These are phyloP conservation scores for Tetragnatha montana DNA, from an alignment of 2,888 invertebrate genomes.

Conservation along the genomic window DNA sequence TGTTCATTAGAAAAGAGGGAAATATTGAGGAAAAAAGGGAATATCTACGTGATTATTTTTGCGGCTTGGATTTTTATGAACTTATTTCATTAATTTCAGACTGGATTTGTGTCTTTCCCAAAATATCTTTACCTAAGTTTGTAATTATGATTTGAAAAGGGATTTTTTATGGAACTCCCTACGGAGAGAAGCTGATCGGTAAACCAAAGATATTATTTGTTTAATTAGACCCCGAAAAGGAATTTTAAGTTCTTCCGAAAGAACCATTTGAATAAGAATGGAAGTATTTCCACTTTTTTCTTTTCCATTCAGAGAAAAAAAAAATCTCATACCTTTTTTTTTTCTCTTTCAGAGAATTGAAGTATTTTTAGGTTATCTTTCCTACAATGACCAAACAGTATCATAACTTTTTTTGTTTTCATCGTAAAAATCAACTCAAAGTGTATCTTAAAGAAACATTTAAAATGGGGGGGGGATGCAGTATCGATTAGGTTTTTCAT, in stretches of 20 bases:
- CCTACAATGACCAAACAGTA: neutral
- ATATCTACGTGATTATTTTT: slow-evolving; percentile 19
- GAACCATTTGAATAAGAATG: neutral
- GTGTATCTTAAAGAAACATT: neutral
- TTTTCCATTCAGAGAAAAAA: neutral
- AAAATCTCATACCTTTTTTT: neutral
- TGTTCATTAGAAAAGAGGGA: slow-evolving; percentile 18
- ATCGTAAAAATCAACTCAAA: neutral
- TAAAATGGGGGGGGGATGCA: neutral
- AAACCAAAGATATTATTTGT: slow-evolving; percentile 3
- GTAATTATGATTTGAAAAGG: slow-evolving; percentile 28
- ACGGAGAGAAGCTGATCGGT: neutral
- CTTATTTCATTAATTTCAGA: slow-evolving; percentile 40
- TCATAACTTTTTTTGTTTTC: neutral
- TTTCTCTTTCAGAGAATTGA: neutral
- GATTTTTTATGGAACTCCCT: slow-evolving; percentile 6
- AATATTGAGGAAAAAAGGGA: slow-evolving; percentile 2
- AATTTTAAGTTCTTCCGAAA: neutral
- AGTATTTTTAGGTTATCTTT: neutral
- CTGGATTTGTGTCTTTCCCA: slow-evolving; percentile 3
- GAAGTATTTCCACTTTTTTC: neutral
- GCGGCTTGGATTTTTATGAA: slow-evolving; percentile 4
- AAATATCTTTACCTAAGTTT: slow-evolving; percentile 12
- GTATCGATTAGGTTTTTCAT: neutral
- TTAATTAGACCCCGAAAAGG: slow-evolving; percentile 22